Evolutionary conservation across 2,797 vertebrate genomes (phyloP).

Genomic region (Cyclura pinguis): DNA sequence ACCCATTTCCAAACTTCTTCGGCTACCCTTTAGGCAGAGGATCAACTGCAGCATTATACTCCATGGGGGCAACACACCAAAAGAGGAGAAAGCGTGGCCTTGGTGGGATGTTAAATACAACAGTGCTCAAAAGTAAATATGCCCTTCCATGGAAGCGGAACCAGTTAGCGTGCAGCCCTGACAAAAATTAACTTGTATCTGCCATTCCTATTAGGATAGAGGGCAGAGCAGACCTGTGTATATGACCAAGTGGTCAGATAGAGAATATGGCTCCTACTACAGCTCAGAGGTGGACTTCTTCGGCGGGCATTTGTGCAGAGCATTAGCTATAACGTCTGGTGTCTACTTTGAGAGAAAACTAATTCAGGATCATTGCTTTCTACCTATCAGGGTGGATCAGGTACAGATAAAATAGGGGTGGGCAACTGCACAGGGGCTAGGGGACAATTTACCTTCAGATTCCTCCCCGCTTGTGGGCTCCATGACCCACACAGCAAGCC

Average conservation of each 20-base stretch:
- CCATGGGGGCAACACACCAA: background rate
- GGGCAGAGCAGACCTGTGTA: too few species aligned
- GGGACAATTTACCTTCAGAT: too few species aligned
- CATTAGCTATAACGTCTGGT: rapidly evolving
- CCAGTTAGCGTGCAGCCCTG: background rate
- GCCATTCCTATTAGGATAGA: background rate
- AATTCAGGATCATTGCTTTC: background rate
- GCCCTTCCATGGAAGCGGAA: background rate
- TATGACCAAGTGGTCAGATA: background rate
- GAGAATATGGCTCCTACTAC: too few species aligned
- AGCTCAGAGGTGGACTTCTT: background rate
- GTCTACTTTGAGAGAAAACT: background rate
- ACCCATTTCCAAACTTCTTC: background rate
- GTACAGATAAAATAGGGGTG: background rate
- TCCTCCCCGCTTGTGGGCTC: too few species aligned
- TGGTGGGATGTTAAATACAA: background rate
- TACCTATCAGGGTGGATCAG: background rate
- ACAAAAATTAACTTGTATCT: background rate
- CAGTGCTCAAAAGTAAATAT: background rate
- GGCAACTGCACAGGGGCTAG: too few species aligned
- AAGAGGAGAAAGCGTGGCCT: rapidly evolving
- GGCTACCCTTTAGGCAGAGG: background rate
- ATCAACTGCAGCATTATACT: background rate
- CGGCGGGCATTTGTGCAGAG: background rate
- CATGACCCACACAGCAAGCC: too few species aligned